Conservation (phyloP, 2,113 vertebrate genomes). For the Bubo blakistoni region DNA sequence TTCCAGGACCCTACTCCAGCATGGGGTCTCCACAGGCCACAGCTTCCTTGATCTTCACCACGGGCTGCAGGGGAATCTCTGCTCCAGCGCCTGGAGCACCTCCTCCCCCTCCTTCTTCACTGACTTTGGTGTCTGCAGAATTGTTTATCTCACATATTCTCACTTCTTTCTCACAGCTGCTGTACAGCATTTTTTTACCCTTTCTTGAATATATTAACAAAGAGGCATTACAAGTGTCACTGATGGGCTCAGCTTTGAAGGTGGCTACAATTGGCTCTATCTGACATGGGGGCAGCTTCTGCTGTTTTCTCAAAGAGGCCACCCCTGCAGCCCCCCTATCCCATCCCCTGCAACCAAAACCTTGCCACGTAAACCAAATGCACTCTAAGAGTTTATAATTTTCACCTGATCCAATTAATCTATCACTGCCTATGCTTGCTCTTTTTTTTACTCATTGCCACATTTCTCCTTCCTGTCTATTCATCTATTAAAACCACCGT, state of each 20-base stretch:
- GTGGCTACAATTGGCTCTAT: neutral
- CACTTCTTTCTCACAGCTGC: neutral
- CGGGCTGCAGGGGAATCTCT: neutral
- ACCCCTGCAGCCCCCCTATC: neutral
- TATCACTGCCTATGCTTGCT: neutral
- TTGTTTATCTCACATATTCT: neutral
- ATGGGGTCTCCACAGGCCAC: no score
- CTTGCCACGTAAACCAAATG: neutral
- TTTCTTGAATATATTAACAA: neutral
- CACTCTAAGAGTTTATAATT: neutral
- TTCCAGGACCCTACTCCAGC: neutral
- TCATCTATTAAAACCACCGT: neutral
- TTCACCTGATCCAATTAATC: neutral
- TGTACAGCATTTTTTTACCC: neutral
- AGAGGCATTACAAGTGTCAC: rapidly evolving
- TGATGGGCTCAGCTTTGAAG: neutral
- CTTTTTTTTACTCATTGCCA: neutral
- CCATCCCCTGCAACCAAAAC: rapidly evolving
- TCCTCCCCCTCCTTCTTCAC: neutral
- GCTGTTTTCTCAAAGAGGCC: neutral
- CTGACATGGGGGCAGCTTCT: neutral
- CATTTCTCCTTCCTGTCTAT: neutral
- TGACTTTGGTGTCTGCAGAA: neutral
- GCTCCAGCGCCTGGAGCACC: rapidly evolving
- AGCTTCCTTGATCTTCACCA: neutral